Base-by-base conservation (phyloP, 2,113 vertebrate genomes). In the Chamaetylas fuelleborni region DNA sequence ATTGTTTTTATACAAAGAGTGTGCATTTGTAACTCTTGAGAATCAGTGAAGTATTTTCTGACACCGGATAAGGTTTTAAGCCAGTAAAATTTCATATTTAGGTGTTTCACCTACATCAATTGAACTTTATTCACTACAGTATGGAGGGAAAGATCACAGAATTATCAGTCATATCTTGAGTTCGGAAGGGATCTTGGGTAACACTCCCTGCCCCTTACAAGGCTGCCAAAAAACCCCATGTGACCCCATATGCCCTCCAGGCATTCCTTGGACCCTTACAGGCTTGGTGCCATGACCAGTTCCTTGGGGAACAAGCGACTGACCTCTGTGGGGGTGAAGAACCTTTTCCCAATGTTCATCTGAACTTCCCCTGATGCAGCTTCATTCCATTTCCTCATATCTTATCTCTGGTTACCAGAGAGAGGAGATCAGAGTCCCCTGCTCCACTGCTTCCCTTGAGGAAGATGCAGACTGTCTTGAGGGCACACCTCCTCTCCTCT, bases 401-500 rank as follows among this genome's bases (percentile, higher is more conserved):
- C 15, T 28, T 40, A 29, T 33, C 28, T 70, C 23, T 54, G 15
- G 19, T 61, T 33, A 42, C 15, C 40, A 86, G 71, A 45, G 12
- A 70, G 29, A 25, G 17, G 14, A 81, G 16, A 61, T 34, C 56
- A 82, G 6, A 8, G 20, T 3, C 4, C 26, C 5, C 14, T 1
- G 0, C 13, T 20, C 14, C 0, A 0, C 42, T 61, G 8, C 6
- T 6, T 8, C 0, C 12, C 11, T 45, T 45, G 34, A 64, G 12
- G 14, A 54, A 54, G 5, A 1, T 34, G 24, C 18, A 42, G 19
- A 23, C 12, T 16, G 5, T 0, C 0, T 2, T 22, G 14, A 45
- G 8, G 22, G 18, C 9, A 5, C 5, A 19, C 19, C 12, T 48
- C 47, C 22, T 25, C 48, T 50, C 24, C 24, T 14, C 48, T 45